Base-by-base conservation (phyloP, 2,888 invertebrate species). In the Drosophila niveifrons region DNA sequence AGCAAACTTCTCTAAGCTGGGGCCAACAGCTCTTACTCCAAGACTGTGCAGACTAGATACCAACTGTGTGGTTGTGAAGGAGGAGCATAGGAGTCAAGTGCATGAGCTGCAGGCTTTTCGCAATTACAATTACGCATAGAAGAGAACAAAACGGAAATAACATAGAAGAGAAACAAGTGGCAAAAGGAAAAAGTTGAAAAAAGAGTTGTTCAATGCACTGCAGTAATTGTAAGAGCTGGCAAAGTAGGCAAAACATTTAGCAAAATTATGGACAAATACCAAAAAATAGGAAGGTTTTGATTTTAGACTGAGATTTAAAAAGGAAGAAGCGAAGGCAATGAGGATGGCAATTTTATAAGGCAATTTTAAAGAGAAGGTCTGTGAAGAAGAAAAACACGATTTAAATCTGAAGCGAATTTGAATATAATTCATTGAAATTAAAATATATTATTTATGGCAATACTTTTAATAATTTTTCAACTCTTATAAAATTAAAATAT, bases 71-170 rank as follows among this genome's bases (percentile, higher is more conserved):
- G 11, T 34, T 10, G 23, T 10, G 13, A 6, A 23, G 23, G 23
- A 23, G 23, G 6, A 23, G 6, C 23, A 28, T 17, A 18, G 10
- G 41, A 9, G 52, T 23, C 23, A 31, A 18, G 34, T 29, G 18
- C 11, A 28, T n/a, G 55, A 17, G 29, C n/a, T 77, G 78, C 44
- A 39, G 72, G 69, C 64, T 50, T 72, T 76, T 71, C 69, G 85
- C 79, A 87, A 83, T 83, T 83, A 87, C 88, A 83, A 87, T 82
- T 84, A 82, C 85, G 88, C 74, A 81, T 44, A 63, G 63, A 64
- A 50, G 59, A 67, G 58, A 50, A 56, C 53, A 51, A 47, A 51
- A 64, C 75, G 73, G 75, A 73, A 75, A 64, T 69, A 56, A 23
- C 47, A 56, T 17, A 53, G 61, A 55, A 52, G 61, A 58, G 58